These are phyloP conservation scores for Folsomia candida DNA, from an alignment of 2,888 invertebrate species.

Conservation along the genomic window DNA sequence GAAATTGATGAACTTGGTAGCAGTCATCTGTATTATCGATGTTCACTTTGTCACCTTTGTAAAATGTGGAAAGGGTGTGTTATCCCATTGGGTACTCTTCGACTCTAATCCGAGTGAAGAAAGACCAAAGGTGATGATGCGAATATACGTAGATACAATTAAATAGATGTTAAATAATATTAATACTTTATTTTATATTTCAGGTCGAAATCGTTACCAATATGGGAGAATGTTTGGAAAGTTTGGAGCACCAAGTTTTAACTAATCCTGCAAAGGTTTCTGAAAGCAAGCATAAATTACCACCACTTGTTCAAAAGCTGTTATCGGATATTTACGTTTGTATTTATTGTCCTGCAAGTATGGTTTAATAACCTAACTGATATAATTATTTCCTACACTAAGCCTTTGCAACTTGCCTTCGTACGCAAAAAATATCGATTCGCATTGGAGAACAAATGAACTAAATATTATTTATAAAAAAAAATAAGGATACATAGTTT, in stretches of 20 bases:
- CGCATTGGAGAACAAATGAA: no score
- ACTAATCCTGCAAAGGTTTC: conserved; percentile 28
- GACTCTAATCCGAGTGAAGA: conserved; percentile 67
- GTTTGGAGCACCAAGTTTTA: conserved; percentile 29
- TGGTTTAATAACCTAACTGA: no score
- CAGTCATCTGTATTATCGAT: conserved; percentile 42
- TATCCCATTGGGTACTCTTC: conserved; percentile 96
- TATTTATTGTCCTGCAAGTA: conserved; percentile 31
- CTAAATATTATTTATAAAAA: no score
- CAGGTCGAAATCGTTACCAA: conserved; percentile 42
- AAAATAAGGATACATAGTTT: no score
- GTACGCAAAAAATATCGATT: no score
- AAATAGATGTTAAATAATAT: neutral
- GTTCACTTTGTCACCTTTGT: conserved; percentile 93
- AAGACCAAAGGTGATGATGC: conserved; percentile 32
- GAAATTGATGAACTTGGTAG: conserved; percentile 26
- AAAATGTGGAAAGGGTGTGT: conserved; percentile 81
- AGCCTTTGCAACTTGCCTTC: no score
- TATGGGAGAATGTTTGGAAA: conserved; percentile 43
- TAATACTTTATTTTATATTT: conserved; percentile 5
- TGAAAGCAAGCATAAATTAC: conserved; percentile 35
- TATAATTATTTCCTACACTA: no score
- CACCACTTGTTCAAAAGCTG: conserved; percentile 34
- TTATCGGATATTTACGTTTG: conserved; percentile 43
- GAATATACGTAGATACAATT: no score